Percentiles rank a stretch among this genome's conserved stretches.
Conservation (phyloP, 2,797 vertebrate genomes). For the Hirundo rustica region DNA sequence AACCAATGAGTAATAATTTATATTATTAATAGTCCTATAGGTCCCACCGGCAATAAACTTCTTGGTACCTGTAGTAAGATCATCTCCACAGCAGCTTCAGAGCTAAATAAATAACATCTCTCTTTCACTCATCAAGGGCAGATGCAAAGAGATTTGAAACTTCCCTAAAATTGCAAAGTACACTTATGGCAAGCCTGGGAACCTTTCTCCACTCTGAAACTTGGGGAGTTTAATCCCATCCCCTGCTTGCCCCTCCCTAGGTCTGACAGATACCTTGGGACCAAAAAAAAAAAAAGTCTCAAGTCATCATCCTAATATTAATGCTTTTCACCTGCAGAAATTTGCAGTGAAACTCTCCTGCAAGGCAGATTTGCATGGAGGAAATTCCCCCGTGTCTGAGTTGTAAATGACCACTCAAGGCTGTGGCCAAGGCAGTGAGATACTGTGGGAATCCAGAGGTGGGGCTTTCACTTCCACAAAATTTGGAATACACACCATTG, state of each 20-base stretch:
- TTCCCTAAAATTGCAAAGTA: background rate
- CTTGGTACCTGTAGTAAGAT: background rate
- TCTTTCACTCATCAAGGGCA: background rate
- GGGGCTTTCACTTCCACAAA: constrained; percentile 21
- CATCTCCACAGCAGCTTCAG: background rate
- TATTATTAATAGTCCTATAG: background rate
- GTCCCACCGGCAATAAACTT: background rate
- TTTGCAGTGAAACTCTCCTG: background rate
- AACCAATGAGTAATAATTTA: background rate
- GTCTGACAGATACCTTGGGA: background rate
- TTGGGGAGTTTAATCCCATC: background rate
- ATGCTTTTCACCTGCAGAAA: background rate
- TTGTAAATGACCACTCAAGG: background rate
- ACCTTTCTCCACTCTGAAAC: background rate
- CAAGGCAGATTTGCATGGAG: constrained; percentile 12
- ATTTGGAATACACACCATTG: background rate
- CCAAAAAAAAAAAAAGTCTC: background rate
- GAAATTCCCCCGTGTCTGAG: background rate
- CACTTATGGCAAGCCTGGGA: background rate
- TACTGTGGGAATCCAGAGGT: background rate
- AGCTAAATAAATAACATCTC: background rate
- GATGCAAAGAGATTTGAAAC: background rate
- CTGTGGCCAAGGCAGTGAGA: background rate
- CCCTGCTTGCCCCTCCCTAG: background rate
- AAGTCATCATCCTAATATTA: background rate